These are phyloP conservation scores for Trematocara unimaculatum DNA, from an alignment of 2,113 vertebrate genomes.

Conservation along the genomic window DNA sequence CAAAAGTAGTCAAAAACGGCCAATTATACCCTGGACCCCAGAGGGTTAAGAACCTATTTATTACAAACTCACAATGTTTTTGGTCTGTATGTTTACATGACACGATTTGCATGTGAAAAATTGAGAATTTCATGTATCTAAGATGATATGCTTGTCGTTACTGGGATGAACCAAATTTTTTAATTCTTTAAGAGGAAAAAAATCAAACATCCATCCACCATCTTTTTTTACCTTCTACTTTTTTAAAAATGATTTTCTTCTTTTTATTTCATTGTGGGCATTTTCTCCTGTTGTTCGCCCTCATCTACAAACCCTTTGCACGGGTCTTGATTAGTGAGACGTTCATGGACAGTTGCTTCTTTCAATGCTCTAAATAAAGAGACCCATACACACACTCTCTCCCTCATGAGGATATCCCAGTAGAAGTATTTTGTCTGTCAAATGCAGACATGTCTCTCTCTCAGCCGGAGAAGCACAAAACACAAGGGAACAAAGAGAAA, in stretches of 20 bases:
- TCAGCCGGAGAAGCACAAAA: background rate
- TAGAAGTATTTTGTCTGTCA: conserved; percentile 13
- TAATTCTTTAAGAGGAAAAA: background rate
- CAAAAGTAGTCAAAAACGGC: too few relatives aligned
- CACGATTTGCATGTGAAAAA: accelerated
- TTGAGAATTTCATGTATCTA: background rate
- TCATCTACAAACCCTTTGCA: background rate
- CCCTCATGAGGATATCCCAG: background rate
- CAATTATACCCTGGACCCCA: too few relatives aligned
- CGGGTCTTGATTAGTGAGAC: background rate
- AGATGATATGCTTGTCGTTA: background rate
- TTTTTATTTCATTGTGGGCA: background rate
- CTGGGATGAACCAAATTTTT: background rate
- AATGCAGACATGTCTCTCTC: background rate
- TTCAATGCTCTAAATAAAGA: background rate
- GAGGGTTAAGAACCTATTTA: background rate
- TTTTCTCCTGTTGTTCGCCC: background rate
- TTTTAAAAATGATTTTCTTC: accelerated
- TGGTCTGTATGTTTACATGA: background rate
- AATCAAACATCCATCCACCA: background rate
- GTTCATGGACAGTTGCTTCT: background rate
- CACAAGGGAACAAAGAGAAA: background rate
- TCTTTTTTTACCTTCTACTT: background rate
- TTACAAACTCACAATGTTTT: accelerated
- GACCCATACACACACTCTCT: background rate